Evolutionary conservation across 2,797 vertebrate genomes (phyloP).

Genomic region (Ctenosaura bakeri): DNA sequence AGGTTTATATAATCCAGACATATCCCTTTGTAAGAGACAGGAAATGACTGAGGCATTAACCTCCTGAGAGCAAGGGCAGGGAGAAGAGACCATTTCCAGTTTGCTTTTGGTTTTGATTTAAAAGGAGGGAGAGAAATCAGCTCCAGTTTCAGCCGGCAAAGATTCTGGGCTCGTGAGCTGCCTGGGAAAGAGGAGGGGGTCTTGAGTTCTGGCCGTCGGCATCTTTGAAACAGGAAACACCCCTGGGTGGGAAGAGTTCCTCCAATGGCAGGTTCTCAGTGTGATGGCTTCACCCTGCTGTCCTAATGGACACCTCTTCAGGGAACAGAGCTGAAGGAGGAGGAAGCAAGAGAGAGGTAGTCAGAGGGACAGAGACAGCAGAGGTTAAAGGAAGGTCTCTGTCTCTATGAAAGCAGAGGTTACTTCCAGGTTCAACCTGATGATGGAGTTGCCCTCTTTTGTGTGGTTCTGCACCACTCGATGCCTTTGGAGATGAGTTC

Average conservation of each 20-base stretch:
- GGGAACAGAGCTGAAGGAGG: not conserved
- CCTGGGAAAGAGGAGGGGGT: slow-evolving; percentile 39
- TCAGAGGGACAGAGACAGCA: not conserved
- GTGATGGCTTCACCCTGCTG: not conserved
- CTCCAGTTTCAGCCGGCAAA: slow-evolving; percentile 30
- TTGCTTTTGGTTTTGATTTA: slow-evolving; percentile 51
- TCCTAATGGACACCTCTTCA: not conserved
- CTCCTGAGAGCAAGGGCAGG: slow-evolving; percentile 63
- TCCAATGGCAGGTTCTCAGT: not conserved
- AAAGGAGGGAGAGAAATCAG: slow-evolving; percentile 30
- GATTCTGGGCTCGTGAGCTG: slow-evolving; percentile 41
- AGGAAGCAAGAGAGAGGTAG: not conserved
- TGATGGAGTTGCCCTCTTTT: not conserved
- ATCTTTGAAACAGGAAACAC: not conserved
- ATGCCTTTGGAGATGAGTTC: not conserved
- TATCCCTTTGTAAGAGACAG: slow-evolving; percentile 58
- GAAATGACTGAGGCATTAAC: slow-evolving; percentile 63
- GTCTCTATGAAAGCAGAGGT: not conserved
- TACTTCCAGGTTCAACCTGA: not conserved
- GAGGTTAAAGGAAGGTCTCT: not conserved
- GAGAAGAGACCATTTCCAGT: slow-evolving; percentile 52
- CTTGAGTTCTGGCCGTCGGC: not conserved
- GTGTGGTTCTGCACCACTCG: no score
- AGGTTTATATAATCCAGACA: slow-evolving; percentile 70
- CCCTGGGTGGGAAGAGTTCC: not conserved